Conservation (phyloP, 2,797 vertebrate species). For the Erethizon dorsatum region DNA sequence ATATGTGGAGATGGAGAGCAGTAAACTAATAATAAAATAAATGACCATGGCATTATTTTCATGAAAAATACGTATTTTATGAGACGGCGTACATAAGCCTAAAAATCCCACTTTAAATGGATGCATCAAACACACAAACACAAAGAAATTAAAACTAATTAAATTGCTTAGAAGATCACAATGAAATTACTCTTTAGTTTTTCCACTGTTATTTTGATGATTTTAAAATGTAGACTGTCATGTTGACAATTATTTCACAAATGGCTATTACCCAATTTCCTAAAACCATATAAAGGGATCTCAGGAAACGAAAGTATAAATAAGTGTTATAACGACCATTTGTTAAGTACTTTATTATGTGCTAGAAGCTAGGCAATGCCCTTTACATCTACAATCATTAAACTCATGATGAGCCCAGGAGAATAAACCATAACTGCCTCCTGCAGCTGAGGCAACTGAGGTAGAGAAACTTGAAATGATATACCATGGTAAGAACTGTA, state of each 20-base stretch:
- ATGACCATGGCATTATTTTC: background rate
- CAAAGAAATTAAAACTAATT: background rate
- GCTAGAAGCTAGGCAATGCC: background rate
- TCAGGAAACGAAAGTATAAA: no score
- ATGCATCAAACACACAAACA: background rate
- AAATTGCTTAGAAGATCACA: background rate
- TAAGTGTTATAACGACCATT: background rate
- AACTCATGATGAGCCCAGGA: background rate
- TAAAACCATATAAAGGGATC: background rate
- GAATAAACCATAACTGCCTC: background rate
- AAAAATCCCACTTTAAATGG: background rate
- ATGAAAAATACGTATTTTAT: background rate
- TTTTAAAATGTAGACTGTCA: background rate
- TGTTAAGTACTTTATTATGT: background rate
- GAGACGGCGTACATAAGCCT: background rate
- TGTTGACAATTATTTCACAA: background rate
- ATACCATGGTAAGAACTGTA: background rate
- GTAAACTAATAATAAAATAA: background rate
- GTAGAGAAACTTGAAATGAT: background rate
- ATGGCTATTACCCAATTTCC: background rate
- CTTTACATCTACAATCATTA: background rate
- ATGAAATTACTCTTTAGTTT: background rate
- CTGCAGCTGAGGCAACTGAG: background rate
- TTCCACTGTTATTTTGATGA: background rate
- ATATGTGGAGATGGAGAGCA: background rate